phyloP scores from a whole-genome alignment of 2,113 vertebrate genomes.

The Mustela lutreola region DNA sequence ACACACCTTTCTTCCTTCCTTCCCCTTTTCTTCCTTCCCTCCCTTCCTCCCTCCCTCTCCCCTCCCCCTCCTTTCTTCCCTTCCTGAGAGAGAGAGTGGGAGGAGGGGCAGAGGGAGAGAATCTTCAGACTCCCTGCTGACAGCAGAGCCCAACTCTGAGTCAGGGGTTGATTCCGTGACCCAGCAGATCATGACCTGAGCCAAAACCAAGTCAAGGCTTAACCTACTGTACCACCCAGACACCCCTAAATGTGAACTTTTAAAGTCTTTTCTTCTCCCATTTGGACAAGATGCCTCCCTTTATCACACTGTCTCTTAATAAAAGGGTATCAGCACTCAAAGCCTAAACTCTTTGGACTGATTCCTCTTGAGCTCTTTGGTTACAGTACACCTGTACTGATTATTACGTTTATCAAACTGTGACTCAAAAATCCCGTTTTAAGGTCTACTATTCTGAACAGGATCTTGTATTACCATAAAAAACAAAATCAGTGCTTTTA shows the following conservation, averaged over 20 bases:
- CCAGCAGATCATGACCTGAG: not conserved
- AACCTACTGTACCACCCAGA: not conserved
- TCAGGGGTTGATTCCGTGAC: not conserved
- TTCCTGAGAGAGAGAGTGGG: not conserved
- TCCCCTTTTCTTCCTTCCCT: too few relatives aligned
- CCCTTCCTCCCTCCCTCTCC: too few relatives aligned
- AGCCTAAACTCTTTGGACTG: not conserved
- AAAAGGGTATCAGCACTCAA: not conserved
- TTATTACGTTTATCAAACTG: not conserved
- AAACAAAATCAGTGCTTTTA: not conserved
- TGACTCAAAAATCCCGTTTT: not conserved
- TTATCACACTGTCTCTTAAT: not conserved
- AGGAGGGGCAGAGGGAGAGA: not conserved
- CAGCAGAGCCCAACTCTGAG: not conserved
- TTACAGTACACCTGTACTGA: not conserved
- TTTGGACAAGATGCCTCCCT: not conserved
- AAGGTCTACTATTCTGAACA: not conserved
- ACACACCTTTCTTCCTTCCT: too few relatives aligned
- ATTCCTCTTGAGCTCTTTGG: not conserved
- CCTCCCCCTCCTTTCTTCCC: too few relatives aligned
- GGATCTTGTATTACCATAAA: not conserved
- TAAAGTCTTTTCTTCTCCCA: not conserved
- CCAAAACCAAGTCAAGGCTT: not conserved
- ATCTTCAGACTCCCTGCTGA: not conserved
- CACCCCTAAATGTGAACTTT: not conserved